Base-by-base conservation (phyloP, 2,113 vertebrate genomes). In the Ceyx melanurus region DNA sequence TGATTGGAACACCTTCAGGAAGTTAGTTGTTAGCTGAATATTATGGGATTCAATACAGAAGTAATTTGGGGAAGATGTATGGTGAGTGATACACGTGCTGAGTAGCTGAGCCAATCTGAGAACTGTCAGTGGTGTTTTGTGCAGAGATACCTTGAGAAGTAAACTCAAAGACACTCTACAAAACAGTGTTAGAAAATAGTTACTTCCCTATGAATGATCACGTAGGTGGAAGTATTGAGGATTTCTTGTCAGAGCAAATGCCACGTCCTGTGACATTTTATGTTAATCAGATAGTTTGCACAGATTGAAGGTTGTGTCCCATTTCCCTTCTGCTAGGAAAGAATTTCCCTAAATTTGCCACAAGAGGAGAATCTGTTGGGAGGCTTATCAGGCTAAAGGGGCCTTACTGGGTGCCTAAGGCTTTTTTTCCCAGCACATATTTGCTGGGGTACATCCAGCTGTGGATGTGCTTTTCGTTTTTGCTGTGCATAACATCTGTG, bases 401-500 rank as follows among this genome's bases (percentile, higher is more conserved):
- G 77, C 37, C 35, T 89, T 91, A 74, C 71, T 71, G 57, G 87
- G 43, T 83, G 78, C 90, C 90, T 74, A 37, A 73, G 84, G 88
- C 88, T 92, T 85, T 67, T 65, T 67, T 33, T 21, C 91, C 1
- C 10, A 90, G 57, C 33, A 4, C 21, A 2, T 45, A 51, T 95
- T 95, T 96, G 25, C 79, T 82, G 86, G 81, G 68, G 14, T 64
- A 58, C 73, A 73, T 94, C 79, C 94, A 95, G 92, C 88, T 94
- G 95, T 94, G 79, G 56, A 54, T 82, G 13, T 29, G 43, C 21
- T 89, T 90, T 94, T 88, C 25, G 15, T 90, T 88, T 96, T 91
- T 76, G 58, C 51, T 86, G 23, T 46, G 28, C 13, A 7, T 64
- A 92, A 93, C 94, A 95, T 96, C 94, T 96, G 95, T 93, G 94